Percentiles rank a stretch among this genome's conserved stretches.
Evolutionary conservation across 2,113 vertebrate genomes (phyloP).

Genomic region (Chunga burmeisteri): DNA sequence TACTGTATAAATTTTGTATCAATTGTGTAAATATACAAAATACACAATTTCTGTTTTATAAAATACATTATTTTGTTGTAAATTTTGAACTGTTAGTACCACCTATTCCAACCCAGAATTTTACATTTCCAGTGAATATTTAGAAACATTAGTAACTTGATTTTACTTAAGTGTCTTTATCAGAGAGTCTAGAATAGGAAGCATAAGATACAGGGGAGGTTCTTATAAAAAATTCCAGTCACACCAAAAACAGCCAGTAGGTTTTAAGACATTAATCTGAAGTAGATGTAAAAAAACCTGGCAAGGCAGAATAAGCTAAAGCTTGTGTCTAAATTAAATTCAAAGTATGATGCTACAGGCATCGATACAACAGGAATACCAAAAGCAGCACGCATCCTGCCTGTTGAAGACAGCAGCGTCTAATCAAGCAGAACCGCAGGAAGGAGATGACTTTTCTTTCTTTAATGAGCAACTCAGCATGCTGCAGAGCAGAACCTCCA

Average conservation of each 20-base stretch:
- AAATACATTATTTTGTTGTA: neutral
- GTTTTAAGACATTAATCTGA: neutral
- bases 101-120: neutral
- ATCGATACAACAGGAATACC: neutral
- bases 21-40: neutral
- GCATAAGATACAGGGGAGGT: neutral
- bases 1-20: neutral
- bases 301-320: neutral
- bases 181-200: neutral
- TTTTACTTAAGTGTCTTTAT: neutral
- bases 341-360: neutral
- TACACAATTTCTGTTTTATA: neutral
- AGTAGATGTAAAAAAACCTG: neutral
- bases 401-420: neutral
- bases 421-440: neutral
- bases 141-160: neutral
- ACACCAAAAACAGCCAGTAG: neutral
- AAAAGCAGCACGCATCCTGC: neutral
- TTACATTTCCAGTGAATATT: neutral
- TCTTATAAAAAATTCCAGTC: neutral
- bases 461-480: neutral
- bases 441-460: neutral
- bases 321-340: neutral
- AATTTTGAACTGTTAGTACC: neutral
- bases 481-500: neutral